These are phyloP conservation scores for Tenodera sinensis DNA, from an alignment of 2,888 invertebrate genomes.

Conservation along the genomic window DNA sequence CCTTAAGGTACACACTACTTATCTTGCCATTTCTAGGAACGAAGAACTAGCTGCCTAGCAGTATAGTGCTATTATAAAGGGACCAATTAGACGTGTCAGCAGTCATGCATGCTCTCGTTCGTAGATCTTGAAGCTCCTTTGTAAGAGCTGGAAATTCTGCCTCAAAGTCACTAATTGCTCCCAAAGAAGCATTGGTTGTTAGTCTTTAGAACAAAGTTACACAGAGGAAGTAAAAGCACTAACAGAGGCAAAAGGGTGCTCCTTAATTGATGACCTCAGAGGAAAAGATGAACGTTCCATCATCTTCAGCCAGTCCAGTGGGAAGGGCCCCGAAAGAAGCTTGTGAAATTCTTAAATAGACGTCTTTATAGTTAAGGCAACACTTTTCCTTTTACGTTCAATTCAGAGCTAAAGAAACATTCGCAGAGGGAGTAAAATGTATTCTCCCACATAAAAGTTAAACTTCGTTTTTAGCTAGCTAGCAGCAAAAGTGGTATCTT, in stretches of 20 bases:
- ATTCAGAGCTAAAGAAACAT: too few relatives aligned
- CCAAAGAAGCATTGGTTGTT: not conserved
- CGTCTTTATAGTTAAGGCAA: too few relatives aligned
- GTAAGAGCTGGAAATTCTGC: not conserved
- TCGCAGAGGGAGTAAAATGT: too few relatives aligned
- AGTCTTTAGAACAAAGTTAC: not conserved
- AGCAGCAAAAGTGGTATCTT: too few relatives aligned
- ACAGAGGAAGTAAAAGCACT: not conserved
- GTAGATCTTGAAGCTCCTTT: not conserved
- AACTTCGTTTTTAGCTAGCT: too few relatives aligned
- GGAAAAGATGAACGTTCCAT: not conserved
- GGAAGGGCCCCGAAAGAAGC: too few relatives aligned
- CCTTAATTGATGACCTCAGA: not conserved
- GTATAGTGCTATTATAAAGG: not conserved
- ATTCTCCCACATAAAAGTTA: too few relatives aligned
- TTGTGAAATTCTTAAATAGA: too few relatives aligned
- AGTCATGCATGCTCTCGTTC: not conserved
- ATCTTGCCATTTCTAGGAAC: not conserved
- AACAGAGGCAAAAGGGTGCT: not conserved
- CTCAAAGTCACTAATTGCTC: not conserved
- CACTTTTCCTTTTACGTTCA: too few relatives aligned
- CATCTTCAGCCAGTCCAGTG: too few relatives aligned
- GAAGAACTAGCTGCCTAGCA: not conserved
- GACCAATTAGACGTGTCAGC: not conserved
- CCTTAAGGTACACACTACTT: too few relatives aligned